Evolutionary conservation across 1,140 invertebrate genomes (phyloP), one percentile per base, ranked within the genome.

Genomic region (Mizuhopecten yessoensis): DNA sequence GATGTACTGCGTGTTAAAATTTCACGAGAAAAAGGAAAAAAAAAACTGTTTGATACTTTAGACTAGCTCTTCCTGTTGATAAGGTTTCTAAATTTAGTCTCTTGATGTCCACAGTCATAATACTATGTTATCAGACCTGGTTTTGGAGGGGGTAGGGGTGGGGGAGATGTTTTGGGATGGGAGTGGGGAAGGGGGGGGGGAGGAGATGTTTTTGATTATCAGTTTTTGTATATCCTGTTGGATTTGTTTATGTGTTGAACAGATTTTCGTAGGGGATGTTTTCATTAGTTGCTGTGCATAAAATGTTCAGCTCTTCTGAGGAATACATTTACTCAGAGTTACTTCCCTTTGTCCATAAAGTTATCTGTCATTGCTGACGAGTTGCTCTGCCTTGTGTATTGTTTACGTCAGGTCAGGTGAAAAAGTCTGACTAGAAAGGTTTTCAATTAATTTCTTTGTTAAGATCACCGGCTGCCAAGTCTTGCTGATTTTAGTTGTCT

Each of bases 21-120:
- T 75, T 75, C 1, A n/a, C 29, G 42, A 13, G 23, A 29, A 75
- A 75, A n/a, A n/a, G 23, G 57, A n/a, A n/a, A 29, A 5, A 75
- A 75, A n/a, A 75, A 49, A 49, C 3, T 29, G 57, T 75, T 29
- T 9, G 23, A 75, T 75, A n/a, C 57, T n/a, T 29, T 29, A 75
- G 23, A 75, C 23, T 75, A n/a, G 5, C 23, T 75, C 57, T 75
- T 75, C 57, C 57, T 75, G n/a, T 75, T 75, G 57, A 75, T 75
- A 75, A 75, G 57, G 57, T 29, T 75, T 75, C 57, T 75, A 75
- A 75, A 75, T 75, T 75, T 75, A 75, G 57, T n/a, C 5, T 75
- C 3, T n/a, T 11, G 23, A 75, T 75, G 57, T 75, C 57, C 1
- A n/a, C 7, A 75, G n/a, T 75, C 57, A 75, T 75, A 75, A 75